Evolutionary conservation across 37 sponge, comb jelly and placozoan species (phyloP), one percentile per base, ranked within the genome.

Genomic region (Oscarella lobularis): DNA sequence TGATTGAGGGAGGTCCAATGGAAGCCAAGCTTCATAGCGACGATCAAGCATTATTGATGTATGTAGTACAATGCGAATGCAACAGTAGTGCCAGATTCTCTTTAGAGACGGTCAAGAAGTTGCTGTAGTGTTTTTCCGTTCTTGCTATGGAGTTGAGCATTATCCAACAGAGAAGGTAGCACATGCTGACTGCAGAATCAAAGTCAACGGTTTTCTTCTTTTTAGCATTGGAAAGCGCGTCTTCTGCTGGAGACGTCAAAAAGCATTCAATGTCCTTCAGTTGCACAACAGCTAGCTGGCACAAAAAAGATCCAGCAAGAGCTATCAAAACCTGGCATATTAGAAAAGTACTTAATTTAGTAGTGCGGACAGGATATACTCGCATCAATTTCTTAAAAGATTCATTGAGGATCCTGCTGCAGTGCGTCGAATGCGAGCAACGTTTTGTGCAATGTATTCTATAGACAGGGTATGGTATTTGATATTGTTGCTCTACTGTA

Each of bases 71-170:
- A 20, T 20, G 60, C 20, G 20, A 48, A 48, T 48, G 20, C 60
- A 48, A 48, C 20, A 48, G 9, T 48, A 27, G 60, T 48, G n/a
- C n/a, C n/a, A n/a, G n/a, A 48, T 48, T 9, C 20, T 48, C 14
- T 83, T 29, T 75, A 89, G 90, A 5, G 66, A 66, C 48, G 80
- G 37, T 31, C 0, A 4, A 0, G 90, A 86, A 60, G 74, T 85
- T 1, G 76, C 82, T 40, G 77, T 90, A 2, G 86, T 90, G 38
- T 90, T 86, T 74, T 90, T 74, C 54, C 74, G 90, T 65, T 37
- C 78, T 67, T 86, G 81, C 0, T 90, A 83, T 38, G 30, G n/a
- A 14, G 84, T 84, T n/a, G n/a, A 40, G 2, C 35, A 83, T 34
- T 90, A 83, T 66, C 72, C 78, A 37, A 76, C 83, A 66, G 82